Evolutionary conservation across 2,797 vertebrate genomes (phyloP).

Genomic region (Arnoldichthys spilopterus): DNA sequence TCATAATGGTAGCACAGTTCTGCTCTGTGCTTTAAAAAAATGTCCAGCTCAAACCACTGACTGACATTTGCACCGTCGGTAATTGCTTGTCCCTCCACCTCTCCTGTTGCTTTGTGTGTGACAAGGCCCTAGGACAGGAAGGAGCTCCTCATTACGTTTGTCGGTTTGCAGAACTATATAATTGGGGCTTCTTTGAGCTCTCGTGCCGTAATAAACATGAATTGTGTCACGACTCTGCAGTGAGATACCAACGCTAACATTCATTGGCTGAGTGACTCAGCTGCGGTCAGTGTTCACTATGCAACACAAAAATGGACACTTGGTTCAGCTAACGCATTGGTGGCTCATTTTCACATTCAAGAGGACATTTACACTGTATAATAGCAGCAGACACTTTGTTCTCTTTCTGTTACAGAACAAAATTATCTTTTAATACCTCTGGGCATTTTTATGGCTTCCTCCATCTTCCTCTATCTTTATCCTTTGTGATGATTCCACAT

Average conservation of each 20-base stretch:
- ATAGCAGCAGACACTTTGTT: neutral
- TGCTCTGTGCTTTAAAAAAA: conserved; percentile 12
- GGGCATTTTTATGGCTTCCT: neutral
- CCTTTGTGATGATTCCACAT: neutral
- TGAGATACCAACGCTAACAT: neutral
- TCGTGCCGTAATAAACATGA: neutral
- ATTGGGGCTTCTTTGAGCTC: neutral
- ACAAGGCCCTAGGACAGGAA: conserved; percentile 36
- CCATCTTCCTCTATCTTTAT: too few relatives aligned
- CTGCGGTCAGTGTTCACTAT: conserved; percentile 6
- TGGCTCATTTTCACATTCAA: conserved; percentile 18
- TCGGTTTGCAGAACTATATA: conserved; percentile 30
- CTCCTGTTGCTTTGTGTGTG: conserved; percentile 44
- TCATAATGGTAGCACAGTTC: conserved; percentile 2
- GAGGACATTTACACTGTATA: conserved; percentile 28
- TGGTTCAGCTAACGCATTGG: neutral
- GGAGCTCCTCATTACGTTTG: conserved; percentile 32
- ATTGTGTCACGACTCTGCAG: neutral
- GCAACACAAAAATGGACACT: conserved; percentile 5
- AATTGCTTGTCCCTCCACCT: conserved; percentile 33
- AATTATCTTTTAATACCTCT: neutral
- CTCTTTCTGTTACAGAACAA: neutral
- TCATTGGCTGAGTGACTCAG: conserved; percentile 29
- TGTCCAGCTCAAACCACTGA: neutral
- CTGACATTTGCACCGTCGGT: conserved; percentile 35